phyloP scores from a whole-genome alignment of 1,140 invertebrate genomes.

The Drosophila quadrilineata region DNA sequence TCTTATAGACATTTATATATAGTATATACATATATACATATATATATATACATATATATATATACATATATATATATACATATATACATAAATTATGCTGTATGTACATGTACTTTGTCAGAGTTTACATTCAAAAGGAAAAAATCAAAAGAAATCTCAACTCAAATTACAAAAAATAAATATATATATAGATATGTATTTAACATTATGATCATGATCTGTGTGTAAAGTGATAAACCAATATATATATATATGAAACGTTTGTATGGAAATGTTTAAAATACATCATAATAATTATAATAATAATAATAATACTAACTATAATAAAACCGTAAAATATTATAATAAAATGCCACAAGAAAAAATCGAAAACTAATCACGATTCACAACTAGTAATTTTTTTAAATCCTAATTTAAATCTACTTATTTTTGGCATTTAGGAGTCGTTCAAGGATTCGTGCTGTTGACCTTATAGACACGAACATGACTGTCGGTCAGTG shows the following conservation, averaged over 20 bases:
- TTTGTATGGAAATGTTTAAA: constrained; percentile 14
- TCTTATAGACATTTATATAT: too few species aligned
- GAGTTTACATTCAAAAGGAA: constrained; percentile 1
- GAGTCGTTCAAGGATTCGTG: too few species aligned
- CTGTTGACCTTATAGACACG: constrained; percentile 84
- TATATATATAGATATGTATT: constrained; percentile 21
- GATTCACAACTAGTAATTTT: too few species aligned
- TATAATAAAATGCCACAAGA: constrained; percentile 7
- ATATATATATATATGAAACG: constrained; percentile 15
- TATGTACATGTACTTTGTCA: too few species aligned
- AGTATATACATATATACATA: too few species aligned
- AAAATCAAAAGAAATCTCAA: constrained; percentile 3
- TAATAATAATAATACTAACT: constrained; percentile 22
- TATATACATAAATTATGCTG: constrained; percentile 10
- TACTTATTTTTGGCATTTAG: background rate
- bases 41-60: constrained; percentile 24
- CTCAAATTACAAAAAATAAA: constrained; percentile 15
- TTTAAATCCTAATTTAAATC: too few species aligned
- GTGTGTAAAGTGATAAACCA: constrained; percentile 41
- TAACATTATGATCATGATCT: constrained; percentile 37
- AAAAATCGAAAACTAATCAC: too few species aligned
- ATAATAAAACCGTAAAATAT: too few species aligned
- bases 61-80: constrained; percentile 19
- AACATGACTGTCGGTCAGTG: constrained; percentile 85
- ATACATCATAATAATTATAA: constrained; percentile 21